Conservation (phyloP, 2,888 invertebrate species). For the Steromphala cineraria region DNA sequence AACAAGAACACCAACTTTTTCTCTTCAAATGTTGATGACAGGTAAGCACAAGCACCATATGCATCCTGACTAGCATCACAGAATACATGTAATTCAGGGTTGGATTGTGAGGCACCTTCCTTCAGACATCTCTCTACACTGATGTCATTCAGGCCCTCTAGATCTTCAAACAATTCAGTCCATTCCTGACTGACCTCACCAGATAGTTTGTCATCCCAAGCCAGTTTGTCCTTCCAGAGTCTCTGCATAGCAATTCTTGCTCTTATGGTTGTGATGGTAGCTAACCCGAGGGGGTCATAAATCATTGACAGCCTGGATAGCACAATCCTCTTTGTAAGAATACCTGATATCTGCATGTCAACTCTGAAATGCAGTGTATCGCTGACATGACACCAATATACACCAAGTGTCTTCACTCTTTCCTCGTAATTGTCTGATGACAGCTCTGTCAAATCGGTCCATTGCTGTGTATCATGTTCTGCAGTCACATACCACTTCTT, state of each 20-base stretch:
- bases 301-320: neutral
- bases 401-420: constrained; percentile 4
- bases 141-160: neutral
- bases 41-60: neutral
- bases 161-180: constrained; percentile 3
- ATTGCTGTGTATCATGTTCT: neutral
- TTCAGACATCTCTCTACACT: neutral
- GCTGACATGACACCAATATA: neutral
- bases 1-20: neutral
- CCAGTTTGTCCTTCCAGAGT: neutral
- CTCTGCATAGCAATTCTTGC: constrained; percentile 19
- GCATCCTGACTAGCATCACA: neutral
- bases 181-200: neutral
- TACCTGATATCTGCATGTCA: neutral
- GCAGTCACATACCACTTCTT: constrained; percentile 17
- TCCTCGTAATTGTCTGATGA: no score
- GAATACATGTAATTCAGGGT: neutral
- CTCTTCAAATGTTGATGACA: neutral
- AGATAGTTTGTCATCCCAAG: constrained; percentile 9
- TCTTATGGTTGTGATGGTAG: neutral
- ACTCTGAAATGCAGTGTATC: constrained; percentile 1
- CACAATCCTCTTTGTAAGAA: neutral
- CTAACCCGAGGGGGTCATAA: constrained; percentile 6
- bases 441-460: neutral
- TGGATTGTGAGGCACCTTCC: neutral